Percentiles rank a stretch among this genome's conserved stretches.
Evolutionary conservation across 1,140 invertebrate species (phyloP).

Genomic region (Drosophila malerkotliana): DNA sequence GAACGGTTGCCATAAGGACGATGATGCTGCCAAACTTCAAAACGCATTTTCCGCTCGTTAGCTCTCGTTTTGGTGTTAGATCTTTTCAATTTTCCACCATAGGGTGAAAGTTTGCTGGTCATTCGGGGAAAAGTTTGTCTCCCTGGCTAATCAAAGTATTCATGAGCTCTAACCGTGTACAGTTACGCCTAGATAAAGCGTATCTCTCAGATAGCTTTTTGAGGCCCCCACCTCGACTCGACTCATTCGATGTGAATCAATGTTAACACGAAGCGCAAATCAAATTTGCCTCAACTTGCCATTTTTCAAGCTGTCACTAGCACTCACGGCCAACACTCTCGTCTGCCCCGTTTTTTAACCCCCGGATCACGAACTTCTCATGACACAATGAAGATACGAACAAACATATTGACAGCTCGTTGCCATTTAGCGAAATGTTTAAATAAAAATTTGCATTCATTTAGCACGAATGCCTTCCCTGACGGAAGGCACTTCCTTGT

Average conservation of each 20-base stretch:
- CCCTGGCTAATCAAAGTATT: constrained; percentile 44
- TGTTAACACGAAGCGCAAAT: constrained; percentile 45
- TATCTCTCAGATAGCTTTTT: constrained; percentile 5
- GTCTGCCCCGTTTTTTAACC: not conserved
- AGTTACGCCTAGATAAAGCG: constrained; percentile 1
- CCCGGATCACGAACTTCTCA: constrained; percentile 32
- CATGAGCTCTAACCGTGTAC: constrained; percentile 26
- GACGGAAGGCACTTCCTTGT: not conserved
- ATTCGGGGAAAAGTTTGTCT: constrained; percentile 40
- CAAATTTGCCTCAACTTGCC: constrained; percentile 57
- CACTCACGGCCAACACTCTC: constrained; percentile 42
- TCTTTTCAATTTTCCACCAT: constrained; percentile 33
- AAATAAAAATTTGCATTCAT: constrained; percentile 81
- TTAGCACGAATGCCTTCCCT: constrained; percentile 35
- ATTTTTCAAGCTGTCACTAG: constrained; percentile 72
- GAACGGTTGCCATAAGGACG: constrained; percentile 38
- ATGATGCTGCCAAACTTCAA: constrained; percentile 69
- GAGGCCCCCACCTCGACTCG: no score
- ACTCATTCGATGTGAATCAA: constrained; percentile 47
- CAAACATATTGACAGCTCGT: constrained; percentile 81
- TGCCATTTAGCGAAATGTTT: constrained; percentile 77
- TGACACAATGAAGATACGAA: constrained; percentile 68
- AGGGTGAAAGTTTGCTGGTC: constrained; percentile 45
- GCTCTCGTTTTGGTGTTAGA: constrained; percentile 31
- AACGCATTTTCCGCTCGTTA: constrained; percentile 77